phyloP scores from a whole-genome alignment of 2,797 vertebrate genomes.

The Pelodytes ibericus region DNA sequence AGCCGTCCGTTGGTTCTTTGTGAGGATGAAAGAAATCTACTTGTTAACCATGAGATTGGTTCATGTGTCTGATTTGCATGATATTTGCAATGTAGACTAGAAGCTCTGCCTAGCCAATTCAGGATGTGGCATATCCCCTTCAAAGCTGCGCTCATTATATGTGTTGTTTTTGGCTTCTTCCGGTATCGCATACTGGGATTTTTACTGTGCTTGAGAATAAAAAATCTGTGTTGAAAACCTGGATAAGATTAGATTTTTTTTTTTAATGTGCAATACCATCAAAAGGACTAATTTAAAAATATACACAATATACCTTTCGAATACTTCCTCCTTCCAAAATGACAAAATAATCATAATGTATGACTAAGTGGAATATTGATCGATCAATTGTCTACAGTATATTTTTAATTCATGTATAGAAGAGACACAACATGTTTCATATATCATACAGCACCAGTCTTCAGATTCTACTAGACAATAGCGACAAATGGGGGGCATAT shows the following conservation, averaged over 20 bases:
- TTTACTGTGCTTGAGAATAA: constrained; percentile 71
- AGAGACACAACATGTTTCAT: no score
- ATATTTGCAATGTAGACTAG: constrained; percentile 68
- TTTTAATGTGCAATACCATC: no score
- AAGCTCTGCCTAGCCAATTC: constrained; percentile 69
- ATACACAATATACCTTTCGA: no score
- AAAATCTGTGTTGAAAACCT: constrained; percentile 63
- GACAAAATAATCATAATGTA: no score
- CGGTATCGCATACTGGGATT: constrained; percentile 69
- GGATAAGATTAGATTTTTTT: constrained; percentile 63
- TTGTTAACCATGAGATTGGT: constrained; percentile 51
- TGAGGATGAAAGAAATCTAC: constrained; percentile 61
- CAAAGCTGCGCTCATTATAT: constrained; percentile 69
- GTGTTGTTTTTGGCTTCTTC: constrained; percentile 76
- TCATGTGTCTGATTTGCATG: constrained; percentile 60
- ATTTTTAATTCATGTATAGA: no score
- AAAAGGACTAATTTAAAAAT: no score
- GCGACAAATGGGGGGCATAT: no score
- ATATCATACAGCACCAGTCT: no score
- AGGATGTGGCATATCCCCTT: constrained; percentile 78
- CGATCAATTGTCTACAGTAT: no score
- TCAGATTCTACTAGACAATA: no score
- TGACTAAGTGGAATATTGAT: no score
- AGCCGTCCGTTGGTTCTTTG: constrained; percentile 63
- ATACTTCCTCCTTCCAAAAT: no score